Evolutionary conservation across 2,113 vertebrate genomes (phyloP), one percentile per base, ranked within the genome.

Genomic region (Puffinus mauretanicus): DNA sequence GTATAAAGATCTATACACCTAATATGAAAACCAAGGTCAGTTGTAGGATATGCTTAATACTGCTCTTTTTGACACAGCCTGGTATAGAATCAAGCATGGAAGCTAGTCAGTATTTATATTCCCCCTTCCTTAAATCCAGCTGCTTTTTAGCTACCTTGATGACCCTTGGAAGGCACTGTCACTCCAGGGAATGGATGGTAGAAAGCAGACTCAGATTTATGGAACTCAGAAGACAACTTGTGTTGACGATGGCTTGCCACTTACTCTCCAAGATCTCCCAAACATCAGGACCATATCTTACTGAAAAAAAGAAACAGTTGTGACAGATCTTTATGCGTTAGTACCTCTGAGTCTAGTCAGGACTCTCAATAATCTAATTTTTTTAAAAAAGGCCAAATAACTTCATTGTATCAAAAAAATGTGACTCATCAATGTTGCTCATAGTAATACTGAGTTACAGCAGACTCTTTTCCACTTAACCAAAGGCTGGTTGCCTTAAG

Each of bases 321-420:
- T 16, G 57, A 25, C 30, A 55, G 34, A 16, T 11, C 40, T 2
- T 7, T 11, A 0, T 13, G 16, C 7, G 24, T 3, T 13, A 34
- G 15, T 12, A 36, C 24, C 42, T 16, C 27, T 32, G 44, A 47
- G 72, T 7, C 15, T 24, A 5, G 16, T 10, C 42, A 64, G 24
- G 46, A 5, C 16, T 44, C 38, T 44, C 77, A 90, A 44, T 26
- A 40, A 89, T 1, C 13, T 19, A 17, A 0, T 40, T 73, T 52
- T 67, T 75, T 24, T 77, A 71, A 70, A 76, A 70, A 77, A 78
- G 24, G 14, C 2, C 36, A 49, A 19, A 49, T 11, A 6, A 34
- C 8, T 70, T 64, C 2, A 27, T 9, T 21, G 21, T 42, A 32
- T 13, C 16, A 44, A 47, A 21, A 49, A 40, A 36, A 2, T 0